Conservation (phyloP, 1,140 invertebrate species). For the Philopotamus ludificatus region DNA sequence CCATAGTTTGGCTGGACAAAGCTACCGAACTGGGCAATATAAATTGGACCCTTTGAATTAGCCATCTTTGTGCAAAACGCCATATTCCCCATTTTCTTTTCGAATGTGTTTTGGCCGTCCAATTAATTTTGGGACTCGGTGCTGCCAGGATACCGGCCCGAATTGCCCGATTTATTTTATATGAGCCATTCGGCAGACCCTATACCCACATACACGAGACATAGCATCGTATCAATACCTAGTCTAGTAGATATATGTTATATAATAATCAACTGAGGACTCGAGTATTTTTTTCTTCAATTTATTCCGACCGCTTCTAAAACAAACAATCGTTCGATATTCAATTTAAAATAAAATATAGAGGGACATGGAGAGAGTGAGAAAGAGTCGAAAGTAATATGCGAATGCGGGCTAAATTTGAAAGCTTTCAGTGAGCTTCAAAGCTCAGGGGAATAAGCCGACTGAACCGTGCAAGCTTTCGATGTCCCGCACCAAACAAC, state of each 20-base stretch:
- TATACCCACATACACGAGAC: too few species aligned
- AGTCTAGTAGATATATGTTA: too few species aligned
- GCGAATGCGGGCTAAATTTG: slow-evolving; percentile 5
- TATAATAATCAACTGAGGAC: neutral
- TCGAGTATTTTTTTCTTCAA: neutral
- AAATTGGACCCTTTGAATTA: neutral
- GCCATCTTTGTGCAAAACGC: neutral
- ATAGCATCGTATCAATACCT: too few species aligned
- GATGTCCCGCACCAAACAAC: neutral
- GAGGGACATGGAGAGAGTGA: too few species aligned
- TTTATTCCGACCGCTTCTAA: neutral
- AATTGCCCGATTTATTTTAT: neutral
- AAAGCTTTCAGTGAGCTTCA: slow-evolving; percentile 2
- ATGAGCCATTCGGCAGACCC: neutral
- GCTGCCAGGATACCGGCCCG: neutral
- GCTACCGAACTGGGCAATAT: neutral
- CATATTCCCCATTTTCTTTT: neutral
- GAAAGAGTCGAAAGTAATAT: neutral
- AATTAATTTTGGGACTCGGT: neutral
- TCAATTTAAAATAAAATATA: slow-evolving; percentile 5
- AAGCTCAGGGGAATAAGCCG: slow-evolving; percentile 2
- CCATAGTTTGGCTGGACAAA: neutral
- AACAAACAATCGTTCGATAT: slow-evolving; percentile 13
- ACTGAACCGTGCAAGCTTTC: slow-evolving; percentile 4
- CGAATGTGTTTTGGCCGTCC: neutral